A percentile compares a stretch with the other conserved stretches of the same genome.
Conservation (phyloP, 1,140 invertebrate genomes). For the Atta colombica region DNA sequence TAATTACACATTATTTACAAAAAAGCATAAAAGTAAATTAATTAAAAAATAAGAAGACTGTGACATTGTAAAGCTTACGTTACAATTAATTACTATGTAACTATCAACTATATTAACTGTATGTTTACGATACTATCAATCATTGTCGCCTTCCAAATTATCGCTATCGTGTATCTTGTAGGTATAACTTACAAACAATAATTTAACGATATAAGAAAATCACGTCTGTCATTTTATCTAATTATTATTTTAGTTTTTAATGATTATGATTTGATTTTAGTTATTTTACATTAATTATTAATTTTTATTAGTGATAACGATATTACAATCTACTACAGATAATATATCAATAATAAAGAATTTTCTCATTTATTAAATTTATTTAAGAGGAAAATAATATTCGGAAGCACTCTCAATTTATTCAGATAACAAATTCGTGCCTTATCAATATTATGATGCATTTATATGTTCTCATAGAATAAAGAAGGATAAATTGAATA, state of each 20-base stretch:
- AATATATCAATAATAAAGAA: background rate
- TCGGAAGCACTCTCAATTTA: background rate
- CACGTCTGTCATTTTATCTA: background rate
- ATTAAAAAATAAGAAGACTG: conserved; percentile 14
- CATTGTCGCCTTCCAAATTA: conserved; percentile 30
- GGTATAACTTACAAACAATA: background rate
- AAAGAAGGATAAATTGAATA: no score
- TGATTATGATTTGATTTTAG: background rate
- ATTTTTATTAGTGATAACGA: background rate
- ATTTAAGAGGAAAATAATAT: background rate
- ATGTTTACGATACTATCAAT: conserved; percentile 3
- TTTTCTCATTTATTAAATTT: conserved; percentile 6
- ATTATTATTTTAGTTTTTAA: background rate
- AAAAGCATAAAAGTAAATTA: background rate
- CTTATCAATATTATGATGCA: conserved; percentile 62
- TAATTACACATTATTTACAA: background rate
- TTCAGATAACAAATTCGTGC: conserved; percentile 62
- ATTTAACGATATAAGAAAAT: conserved; percentile 18
- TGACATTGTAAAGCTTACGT: conserved; percentile 3
- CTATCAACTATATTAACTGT: background rate
- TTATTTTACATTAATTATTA: background rate
- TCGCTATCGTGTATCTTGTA: conserved; percentile 9
- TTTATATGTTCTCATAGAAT: conserved; percentile 4
- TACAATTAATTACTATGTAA: conserved; percentile 16
- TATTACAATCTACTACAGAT: background rate